Base-by-base conservation (phyloP, 2,888 invertebrate species). In the Xanthia togata region DNA sequence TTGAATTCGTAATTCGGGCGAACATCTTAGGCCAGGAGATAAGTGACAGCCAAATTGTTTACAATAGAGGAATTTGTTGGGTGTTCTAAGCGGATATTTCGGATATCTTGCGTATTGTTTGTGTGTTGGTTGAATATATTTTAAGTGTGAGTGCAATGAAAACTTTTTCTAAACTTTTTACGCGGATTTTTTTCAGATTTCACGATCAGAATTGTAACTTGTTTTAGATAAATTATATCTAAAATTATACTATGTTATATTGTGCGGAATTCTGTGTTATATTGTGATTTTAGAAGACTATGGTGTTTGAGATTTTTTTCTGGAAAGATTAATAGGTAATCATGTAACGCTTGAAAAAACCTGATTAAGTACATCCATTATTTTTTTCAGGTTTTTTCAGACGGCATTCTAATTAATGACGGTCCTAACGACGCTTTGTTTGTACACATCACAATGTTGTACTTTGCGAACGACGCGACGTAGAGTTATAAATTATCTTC, bases 21-120 rank as follows among this genome's bases (percentile, higher is more conserved):
- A 76, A 67, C 70, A 65, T 86, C 80, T 79, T 73, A 76, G 50
- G 53, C 20, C 64, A 35, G 53, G 17, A 64, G 69, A 71, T 55
- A 86, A 86, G 76, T 86, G 80, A 70, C 76, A 74, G 59, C 17
- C 50, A 41, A 75, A 78, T 68, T 86, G 77, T 86, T 88, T 86
- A 86, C 81, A 77, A 67, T 67, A 60, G 55, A 57, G 41, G 6
- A 38, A 17, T 74, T 76, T 74, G 77, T 67, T 35, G 60, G 47
- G 20, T 67, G 50, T 73, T 59, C 23, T 11, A 31, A 60, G 59
- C 38, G 53, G 62, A 63, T 70, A 62, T 69, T 63, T 59, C 11
- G 23, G 41, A 31, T 60, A 31, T 23, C 8, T 31, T 12, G 20
- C 31, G 17, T 44, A 8, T 35, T 71, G 20, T 50, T 26, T 31